These are phyloP conservation scores for Dioctria rufipes DNA, from an alignment of 2,888 invertebrate species.

Conservation along the genomic window DNA sequence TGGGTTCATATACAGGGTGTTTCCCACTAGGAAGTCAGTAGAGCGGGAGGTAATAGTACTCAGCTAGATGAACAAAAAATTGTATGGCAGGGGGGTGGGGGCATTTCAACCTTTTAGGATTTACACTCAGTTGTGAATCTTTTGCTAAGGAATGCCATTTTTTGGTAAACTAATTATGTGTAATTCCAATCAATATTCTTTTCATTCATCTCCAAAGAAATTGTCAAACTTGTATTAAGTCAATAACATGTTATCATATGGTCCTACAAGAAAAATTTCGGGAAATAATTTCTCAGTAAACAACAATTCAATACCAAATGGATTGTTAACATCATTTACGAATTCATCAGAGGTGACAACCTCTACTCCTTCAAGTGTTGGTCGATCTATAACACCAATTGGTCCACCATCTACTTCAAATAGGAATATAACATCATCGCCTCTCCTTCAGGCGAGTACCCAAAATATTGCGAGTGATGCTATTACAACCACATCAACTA, in stretches of 20 bases:
- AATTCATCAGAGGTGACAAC: conserved; percentile 56
- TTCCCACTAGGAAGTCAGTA: too few relatives aligned
- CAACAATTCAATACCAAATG: conserved; percentile 65
- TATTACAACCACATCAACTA: conserved; percentile 54
- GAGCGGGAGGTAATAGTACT: too few relatives aligned
- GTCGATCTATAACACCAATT: conserved; percentile 69
- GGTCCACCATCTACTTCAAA: conserved; percentile 65
- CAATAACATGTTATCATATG: conserved; percentile 54
- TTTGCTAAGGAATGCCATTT: too few relatives aligned
- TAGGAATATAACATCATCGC: conserved; percentile 61
- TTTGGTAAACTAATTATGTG: too few relatives aligned
- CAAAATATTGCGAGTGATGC: conserved; percentile 2
- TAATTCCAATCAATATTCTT: too few relatives aligned
- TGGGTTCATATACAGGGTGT: too few relatives aligned
- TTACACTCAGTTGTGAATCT: too few relatives aligned
- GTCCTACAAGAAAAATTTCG: conserved; percentile 60
- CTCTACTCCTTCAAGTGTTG: conserved; percentile 62
- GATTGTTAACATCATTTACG: conserved; percentile 62
- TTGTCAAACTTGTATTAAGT: conserved; percentile 49
- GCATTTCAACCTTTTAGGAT: too few relatives aligned
- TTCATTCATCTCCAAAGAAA: conserved; percentile 58
- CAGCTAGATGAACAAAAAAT: too few relatives aligned
- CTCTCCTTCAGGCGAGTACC: conserved; percentile 49
- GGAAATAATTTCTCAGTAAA: conserved; percentile 68
- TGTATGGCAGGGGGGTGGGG: too few relatives aligned